Percentiles rank a stretch among this genome's conserved stretches.
phyloP scores from a whole-genome alignment of 2,797 vertebrate species.

The Nasua narica region DNA sequence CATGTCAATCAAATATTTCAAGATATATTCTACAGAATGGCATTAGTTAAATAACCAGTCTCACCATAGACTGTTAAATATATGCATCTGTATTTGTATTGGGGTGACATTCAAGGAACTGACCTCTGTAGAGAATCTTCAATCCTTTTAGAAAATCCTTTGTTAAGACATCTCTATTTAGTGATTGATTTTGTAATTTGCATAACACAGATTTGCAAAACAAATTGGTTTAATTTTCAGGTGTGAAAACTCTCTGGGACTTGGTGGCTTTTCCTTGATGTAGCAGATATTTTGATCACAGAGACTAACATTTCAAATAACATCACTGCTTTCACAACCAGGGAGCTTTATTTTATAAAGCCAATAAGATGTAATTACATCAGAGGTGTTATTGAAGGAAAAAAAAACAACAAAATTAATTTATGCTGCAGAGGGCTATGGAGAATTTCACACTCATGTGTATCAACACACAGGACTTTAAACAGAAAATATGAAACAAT shows the following conservation, averaged over 20 bases:
- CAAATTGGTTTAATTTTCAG: conserved; percentile 73
- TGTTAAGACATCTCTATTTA: conserved; percentile 28
- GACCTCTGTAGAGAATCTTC: conserved; percentile 42
- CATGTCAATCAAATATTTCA: neutral
- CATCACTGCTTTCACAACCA: conserved; percentile 52
- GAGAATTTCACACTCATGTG: conserved; percentile 40
- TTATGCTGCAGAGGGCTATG: conserved; percentile 39
- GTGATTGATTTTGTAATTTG: conserved; percentile 62
- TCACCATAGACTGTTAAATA: neutral
- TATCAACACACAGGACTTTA: neutral
- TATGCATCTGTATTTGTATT: neutral
- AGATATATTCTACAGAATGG: neutral
- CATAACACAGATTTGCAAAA: conserved; percentile 61
- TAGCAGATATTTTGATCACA: conserved; percentile 56
- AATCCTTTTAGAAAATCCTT: conserved; percentile 56
- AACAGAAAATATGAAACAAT: conserved; percentile 8
- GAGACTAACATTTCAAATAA: conserved; percentile 64
- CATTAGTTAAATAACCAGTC: conserved; percentile 18
- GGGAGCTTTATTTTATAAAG: conserved; percentile 48
- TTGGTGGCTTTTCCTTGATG: conserved; percentile 50
- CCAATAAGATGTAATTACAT: conserved; percentile 69
- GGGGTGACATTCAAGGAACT: conserved; percentile 5
- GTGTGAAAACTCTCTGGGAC: conserved; percentile 62
- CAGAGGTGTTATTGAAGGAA: conserved; percentile 41
- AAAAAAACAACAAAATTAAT: conserved; percentile 53